Evolutionary conservation across 2,888 invertebrate genomes (phyloP).

Genomic region (Sinelater perroti): DNA sequence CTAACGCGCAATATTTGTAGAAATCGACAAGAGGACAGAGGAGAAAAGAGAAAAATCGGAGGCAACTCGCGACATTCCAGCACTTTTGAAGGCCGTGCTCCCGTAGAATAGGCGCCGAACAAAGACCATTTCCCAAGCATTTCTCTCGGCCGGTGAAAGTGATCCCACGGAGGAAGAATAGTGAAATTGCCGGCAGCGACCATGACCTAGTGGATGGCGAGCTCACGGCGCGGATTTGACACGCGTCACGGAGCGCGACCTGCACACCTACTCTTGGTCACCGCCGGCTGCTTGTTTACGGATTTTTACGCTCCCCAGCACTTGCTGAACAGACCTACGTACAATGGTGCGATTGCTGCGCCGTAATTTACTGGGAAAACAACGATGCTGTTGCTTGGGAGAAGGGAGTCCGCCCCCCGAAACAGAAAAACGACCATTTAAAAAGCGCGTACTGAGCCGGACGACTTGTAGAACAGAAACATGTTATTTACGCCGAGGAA

Average conservation of each 20-base stretch:
- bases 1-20: too few species aligned
- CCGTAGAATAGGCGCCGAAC: too few species aligned
- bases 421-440: too few species aligned
- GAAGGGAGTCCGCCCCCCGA: background rate
- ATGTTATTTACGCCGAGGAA: background rate
- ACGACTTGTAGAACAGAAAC: slow-evolving; percentile 1
- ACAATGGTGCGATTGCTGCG: slow-evolving; percentile 7
- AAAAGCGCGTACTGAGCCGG: slow-evolving; percentile 1
- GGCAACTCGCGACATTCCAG: too few species aligned
- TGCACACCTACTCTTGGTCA: slow-evolving; percentile 34
- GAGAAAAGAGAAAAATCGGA: too few species aligned
- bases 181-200: slow-evolving; percentile 33
- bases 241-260: slow-evolving; percentile 39
- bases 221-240: slow-evolving; percentile 29
- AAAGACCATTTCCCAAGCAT: slow-evolving; percentile 3
- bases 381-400: background rate
- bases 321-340: slow-evolving; percentile 8
- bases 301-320: slow-evolving; percentile 20
- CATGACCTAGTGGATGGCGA: slow-evolving; percentile 36
- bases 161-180: slow-evolving; percentile 34
- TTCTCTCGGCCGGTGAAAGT: slow-evolving; percentile 32
- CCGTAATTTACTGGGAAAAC: background rate
- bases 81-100: too few species aligned
- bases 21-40: too few species aligned
- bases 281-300: slow-evolving; percentile 25